Base-by-base conservation (phyloP, 2,888 invertebrate species). In the Artemia sinica region DNA sequence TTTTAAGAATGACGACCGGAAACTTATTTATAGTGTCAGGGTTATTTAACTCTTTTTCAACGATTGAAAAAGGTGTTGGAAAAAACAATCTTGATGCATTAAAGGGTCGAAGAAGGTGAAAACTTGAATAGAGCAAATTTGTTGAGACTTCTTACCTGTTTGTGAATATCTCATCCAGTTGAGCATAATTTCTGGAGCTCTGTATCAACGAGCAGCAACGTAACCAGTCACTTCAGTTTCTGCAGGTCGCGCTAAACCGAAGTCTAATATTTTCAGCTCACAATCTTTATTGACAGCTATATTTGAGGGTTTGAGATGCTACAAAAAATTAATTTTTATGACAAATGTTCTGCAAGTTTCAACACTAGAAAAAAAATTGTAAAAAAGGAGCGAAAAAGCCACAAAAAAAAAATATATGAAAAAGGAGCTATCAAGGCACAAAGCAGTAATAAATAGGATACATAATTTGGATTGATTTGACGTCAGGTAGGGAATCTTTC, bases 111-210 rank as follows among this genome's bases (percentile, higher is more conserved):
- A 70, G 18, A 50, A 18, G 1, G 14, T 68, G 7, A 12, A n/a
- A 11, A 12, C 13, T 66, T 11, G 12, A 13, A 14, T 8, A 13
- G 49, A 8, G 41, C 7, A 67, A 14, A 1, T 49, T 67, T 49
- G 1, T 28, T 28, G 28, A 28, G 28, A 28, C 12, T 14, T 14
- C 68, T 71, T 73, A 85, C 86, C 86, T 72, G 96, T 97, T 80
- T 96, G 93, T 80, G 94, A 95, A 78, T 98, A 98, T 78, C 96
- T 96, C 97, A 97, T 98, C 98, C 98, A 98, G 79, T 98, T 98
- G 52, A 98, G 85, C 95, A 98, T 98, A 73, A 98, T 98, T 83
- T 98, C 98, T n/a, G 98, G 98, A 13, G 98, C 98, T 72, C 98
- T 83, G 77, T 92, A 92, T 82, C 82, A 83, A 10, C 70, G 68